A percentile compares a stretch with the other conserved stretches of the same genome.
These are phyloP conservation scores for Melipona bicolor DNA, from an alignment of 2,888 invertebrate genomes.

Conservation along the genomic window DNA sequence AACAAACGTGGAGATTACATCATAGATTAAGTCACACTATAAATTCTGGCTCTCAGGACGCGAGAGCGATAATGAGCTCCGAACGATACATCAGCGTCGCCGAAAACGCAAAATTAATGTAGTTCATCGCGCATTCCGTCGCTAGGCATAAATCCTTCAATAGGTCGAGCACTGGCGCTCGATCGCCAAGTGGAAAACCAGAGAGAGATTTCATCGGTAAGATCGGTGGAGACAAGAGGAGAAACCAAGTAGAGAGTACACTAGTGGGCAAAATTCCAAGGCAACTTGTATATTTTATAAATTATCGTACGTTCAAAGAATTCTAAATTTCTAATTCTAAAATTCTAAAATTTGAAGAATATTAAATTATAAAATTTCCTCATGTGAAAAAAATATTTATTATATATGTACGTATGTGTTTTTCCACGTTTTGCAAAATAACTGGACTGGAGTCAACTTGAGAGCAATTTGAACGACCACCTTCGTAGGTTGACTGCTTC, in stretches of 20 bases:
- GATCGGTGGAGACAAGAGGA: conserved; percentile 25
- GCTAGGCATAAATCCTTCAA: conserved; percentile 65
- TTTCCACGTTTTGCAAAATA: too few species aligned
- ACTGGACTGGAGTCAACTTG: too few species aligned
- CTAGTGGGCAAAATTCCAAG: too few species aligned
- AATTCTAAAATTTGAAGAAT: too few species aligned
- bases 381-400: too few species aligned
- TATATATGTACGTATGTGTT: too few species aligned
- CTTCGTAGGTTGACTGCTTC: too few species aligned
- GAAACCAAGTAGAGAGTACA: neutral
- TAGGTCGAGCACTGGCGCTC: conserved; percentile 40
- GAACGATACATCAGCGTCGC: conserved; percentile 68
- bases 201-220: neutral
- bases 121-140: conserved; percentile 65
- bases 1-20: conserved; percentile 70
- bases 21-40: conserved; percentile 71
- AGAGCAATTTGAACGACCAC: too few species aligned
- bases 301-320: too few species aligned
- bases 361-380: too few species aligned
- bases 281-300: too few species aligned
- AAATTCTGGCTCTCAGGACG: conserved; percentile 63
- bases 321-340: too few species aligned
- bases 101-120: conserved; percentile 72
- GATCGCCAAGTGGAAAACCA: conserved; percentile 14
- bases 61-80: conserved; percentile 70